Base-by-base conservation (phyloP, 2,888 invertebrate genomes). In the Thumatha senex region DNA sequence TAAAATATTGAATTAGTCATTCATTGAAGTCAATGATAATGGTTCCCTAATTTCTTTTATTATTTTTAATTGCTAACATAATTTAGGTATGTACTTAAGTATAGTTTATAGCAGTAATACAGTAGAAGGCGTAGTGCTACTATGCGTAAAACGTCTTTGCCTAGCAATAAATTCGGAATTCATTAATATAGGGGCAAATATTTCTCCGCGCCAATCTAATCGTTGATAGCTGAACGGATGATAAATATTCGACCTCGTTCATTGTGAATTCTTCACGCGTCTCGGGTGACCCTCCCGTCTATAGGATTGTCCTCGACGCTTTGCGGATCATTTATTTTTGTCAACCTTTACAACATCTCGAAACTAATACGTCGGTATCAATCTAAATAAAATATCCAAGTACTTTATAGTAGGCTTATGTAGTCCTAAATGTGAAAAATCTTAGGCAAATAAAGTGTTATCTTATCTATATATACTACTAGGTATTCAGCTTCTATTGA, bases 191-290 rank as follows among this genome's bases (percentile, higher is more conserved):
- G 59, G 56, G 57, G 61, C 62, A 67, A 66, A 63, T 72, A 66
- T 71, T 72, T 68, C 63, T 58, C 51, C 56, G 58, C 53, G 62
- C 63, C 74, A 69, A 67, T 71, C 67, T 71, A 68, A 65, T 66
- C 58, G 68, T 48, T 58, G 60, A 67, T 64, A 62, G 68, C 60
- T 67, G 56, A 65, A 61, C 58, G 74, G 67, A 74, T 79, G 78
- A 78, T 77, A 76, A 79, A 76, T 76, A 78, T 70, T 67, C 70
- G 67, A 70, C 63, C 61, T 64, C 64, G 62, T 72, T 76, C 78
- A 79, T 83, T 79, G 74, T 63, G 71, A 72, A 82, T 83, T 82
- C 82, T 69, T 70, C 70, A 56, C 74, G 78, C 79, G 78, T 71
- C 56, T 67, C 59, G 54, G 63, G 68, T 77, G 82, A 82, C 82